Evolutionary conservation across 2,888 invertebrate genomes (phyloP).

Genomic region (Epinotia demarniana): DNA sequence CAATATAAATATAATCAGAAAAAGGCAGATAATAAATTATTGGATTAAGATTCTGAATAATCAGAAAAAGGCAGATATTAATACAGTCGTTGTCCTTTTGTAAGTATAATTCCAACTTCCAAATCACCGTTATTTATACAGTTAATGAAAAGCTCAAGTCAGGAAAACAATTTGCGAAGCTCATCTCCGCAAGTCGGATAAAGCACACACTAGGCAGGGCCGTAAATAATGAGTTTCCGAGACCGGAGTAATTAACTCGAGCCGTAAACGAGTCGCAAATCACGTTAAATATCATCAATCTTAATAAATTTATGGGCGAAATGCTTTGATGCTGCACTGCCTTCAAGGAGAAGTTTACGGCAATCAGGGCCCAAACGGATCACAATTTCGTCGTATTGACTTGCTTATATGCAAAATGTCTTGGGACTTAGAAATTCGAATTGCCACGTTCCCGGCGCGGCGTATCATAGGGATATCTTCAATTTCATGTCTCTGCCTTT

Average conservation of each 20-base stretch:
- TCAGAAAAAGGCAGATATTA: too few species aligned
- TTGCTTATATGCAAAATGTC: too few species aligned
- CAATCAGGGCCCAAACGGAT: not conserved
- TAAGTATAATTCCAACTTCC: not conserved
- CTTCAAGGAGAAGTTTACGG: not conserved
- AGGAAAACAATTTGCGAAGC: not conserved
- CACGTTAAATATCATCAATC: constrained; percentile 28
- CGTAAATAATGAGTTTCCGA: constrained; percentile 19
- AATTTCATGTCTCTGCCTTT: too few species aligned
- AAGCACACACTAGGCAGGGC: constrained; percentile 9
- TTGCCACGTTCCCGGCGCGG: too few species aligned
- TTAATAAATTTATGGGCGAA: constrained; percentile 22
- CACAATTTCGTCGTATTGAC: too few species aligned
- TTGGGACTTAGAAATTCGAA: too few species aligned
- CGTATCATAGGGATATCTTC: too few species aligned
- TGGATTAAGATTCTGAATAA: too few species aligned
- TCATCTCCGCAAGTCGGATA: constrained; percentile 7
- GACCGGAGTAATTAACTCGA: constrained; percentile 15
- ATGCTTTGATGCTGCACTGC: not conserved
- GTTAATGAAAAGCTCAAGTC: not conserved
- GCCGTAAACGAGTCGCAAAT: constrained; percentile 22
- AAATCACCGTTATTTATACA: not conserved
- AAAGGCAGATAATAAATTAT: too few species aligned
- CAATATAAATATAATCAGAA: too few species aligned
- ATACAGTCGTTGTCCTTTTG: not conserved